Conservation (phyloP, 2,113 vertebrate species). For the Passer montanus region DNA sequence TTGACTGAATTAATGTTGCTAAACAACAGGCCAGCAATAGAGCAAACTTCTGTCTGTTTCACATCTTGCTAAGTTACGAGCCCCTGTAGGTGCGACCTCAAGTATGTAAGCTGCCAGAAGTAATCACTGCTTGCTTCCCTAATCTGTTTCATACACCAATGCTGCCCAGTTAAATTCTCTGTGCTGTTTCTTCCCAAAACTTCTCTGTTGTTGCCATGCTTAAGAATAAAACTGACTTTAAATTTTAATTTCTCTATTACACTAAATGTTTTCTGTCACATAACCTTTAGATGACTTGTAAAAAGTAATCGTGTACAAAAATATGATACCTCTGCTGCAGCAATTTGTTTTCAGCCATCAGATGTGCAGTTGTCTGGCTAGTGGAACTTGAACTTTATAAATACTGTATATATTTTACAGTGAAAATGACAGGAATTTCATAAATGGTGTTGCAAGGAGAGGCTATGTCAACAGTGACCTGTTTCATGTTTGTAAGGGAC, state of each 20-base stretch:
- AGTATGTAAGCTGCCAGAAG: conserved; percentile 46
- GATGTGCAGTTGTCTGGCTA: background rate
- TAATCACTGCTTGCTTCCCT: conserved; percentile 45
- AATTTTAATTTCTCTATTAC: conserved; percentile 2
- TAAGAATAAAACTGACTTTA: background rate
- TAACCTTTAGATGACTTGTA: background rate
- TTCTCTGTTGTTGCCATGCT: background rate
- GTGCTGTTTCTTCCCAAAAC: conserved; percentile 5
- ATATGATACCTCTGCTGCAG: background rate
- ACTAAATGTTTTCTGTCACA: background rate
- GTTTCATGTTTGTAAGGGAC: background rate
- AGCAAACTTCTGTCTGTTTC: conserved; percentile 27
- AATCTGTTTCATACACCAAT: conserved; percentile 34
- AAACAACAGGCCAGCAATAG: conserved; percentile 20
- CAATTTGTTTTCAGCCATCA: conserved; percentile 5
- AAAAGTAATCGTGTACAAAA: background rate
- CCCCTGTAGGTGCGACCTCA: conserved; percentile 35
- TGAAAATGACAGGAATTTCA: conserved; percentile 18
- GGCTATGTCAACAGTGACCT: background rate
- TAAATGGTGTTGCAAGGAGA: background rate
- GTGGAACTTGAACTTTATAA: conserved; percentile 3
- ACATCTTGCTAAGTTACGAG: conserved; percentile 42
- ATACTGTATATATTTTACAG: background rate
- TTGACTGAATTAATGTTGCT: conserved; percentile 46
- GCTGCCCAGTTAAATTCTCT: background rate